Conservation (phyloP, 1,140 invertebrate species). For the Leptinotarsa undecemlineata region DNA sequence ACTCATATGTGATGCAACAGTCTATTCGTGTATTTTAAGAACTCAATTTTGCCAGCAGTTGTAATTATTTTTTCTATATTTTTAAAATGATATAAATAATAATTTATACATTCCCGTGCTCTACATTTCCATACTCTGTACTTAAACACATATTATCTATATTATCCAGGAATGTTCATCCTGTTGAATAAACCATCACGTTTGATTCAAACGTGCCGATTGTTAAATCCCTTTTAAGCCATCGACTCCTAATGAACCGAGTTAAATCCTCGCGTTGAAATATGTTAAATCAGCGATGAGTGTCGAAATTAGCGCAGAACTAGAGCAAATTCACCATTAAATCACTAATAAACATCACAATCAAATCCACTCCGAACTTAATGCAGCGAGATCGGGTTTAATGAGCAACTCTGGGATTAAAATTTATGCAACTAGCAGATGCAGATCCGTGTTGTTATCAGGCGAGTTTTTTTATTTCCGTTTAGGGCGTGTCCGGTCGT, state of each 20-base stretch:
- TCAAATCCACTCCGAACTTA: conserved; percentile 7
- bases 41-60: no score
- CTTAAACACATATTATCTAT: no score
- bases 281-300: background rate
- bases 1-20: no score
- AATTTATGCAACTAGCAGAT: conserved; percentile 6
- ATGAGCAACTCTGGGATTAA: background rate
- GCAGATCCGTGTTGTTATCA: conserved; percentile 5
- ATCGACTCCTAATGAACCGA: background rate
- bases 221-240: background rate
- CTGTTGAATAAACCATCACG: no score
- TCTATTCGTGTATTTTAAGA: no score
- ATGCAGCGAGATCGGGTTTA: background rate
- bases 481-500: background rate
- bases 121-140: no score
- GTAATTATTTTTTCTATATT: no score
- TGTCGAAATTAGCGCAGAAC: conserved; percentile 2
- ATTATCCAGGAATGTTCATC: no score
- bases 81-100: no score
- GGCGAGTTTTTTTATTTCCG: background rate
- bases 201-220: background rate
- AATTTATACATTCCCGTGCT: no score
- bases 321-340: background rate
- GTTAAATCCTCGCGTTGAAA: background rate
- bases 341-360: conserved; percentile 8